Evolutionary conservation across 2,797 vertebrate species (phyloP).

Genomic region (Fringilla coelebs): DNA sequence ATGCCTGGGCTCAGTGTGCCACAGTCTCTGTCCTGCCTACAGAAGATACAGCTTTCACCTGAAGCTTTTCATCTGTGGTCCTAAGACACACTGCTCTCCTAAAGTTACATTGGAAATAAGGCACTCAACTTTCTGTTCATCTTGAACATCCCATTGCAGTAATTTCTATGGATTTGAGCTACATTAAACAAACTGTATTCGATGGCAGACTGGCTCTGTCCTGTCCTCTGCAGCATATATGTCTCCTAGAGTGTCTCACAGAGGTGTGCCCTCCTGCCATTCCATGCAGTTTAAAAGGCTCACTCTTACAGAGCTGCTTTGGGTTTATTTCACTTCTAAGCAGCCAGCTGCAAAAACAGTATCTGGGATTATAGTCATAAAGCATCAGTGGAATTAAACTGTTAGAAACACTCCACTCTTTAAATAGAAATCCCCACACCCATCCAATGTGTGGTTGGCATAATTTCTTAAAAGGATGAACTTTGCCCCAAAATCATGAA

Average conservation of each 20-base stretch:
- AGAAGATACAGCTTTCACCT: background rate
- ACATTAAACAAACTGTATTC: background rate
- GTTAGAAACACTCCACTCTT: background rate
- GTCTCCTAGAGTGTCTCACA: background rate
- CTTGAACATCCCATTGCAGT: background rate
- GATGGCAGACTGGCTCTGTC: background rate
- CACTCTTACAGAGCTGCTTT: background rate
- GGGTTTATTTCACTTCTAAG: background rate
- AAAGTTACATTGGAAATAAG: background rate
- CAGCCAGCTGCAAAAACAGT: background rate
- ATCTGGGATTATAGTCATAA: background rate
- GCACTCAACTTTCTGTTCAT: background rate
- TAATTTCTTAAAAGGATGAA: conserved; percentile 5
- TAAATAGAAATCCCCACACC: background rate
- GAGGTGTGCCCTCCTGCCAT: background rate
- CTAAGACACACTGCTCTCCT: background rate
- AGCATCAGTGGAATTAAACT: background rate
- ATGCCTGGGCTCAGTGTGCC: background rate
- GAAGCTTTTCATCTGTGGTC: background rate
- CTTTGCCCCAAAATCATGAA: conserved; percentile 3
- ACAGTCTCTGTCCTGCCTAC: background rate
- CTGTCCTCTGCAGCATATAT: background rate
- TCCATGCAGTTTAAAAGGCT: background rate
- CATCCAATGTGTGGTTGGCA: background rate
- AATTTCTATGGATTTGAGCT: background rate